Evolutionary conservation across 2,888 invertebrate species (phyloP).

Genomic region (Chaitophorus viminalis): DNA sequence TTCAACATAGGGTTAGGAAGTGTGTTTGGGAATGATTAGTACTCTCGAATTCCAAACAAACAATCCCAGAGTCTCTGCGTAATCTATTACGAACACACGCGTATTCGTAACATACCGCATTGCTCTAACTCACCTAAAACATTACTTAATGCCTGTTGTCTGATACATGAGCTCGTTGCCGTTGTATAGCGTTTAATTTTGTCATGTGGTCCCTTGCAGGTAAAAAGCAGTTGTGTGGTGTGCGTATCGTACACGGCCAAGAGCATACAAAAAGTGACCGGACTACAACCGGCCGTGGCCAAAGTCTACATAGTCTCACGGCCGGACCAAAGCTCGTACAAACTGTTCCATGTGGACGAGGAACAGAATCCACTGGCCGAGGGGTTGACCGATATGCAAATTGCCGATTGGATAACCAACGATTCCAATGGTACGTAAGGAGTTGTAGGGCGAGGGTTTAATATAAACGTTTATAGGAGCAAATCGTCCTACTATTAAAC

Average conservation of each 20-base stretch:
- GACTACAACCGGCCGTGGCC: slow-evolving; percentile 74
- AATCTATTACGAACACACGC: too few relatives aligned
- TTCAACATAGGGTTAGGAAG: neutral
- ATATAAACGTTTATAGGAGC: too few relatives aligned
- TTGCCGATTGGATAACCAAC: slow-evolving; percentile 55
- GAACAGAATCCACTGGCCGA: slow-evolving; percentile 52
- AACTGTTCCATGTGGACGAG: slow-evolving; percentile 71
- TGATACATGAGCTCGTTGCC: too few relatives aligned
- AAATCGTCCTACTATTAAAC: neutral
- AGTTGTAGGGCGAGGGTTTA: neutral
- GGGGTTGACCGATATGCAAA: slow-evolving; percentile 46
- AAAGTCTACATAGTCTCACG: slow-evolving; percentile 74
- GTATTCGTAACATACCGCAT: too few relatives aligned
- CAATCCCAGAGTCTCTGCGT: too few relatives aligned
- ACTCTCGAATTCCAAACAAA: too few relatives aligned
- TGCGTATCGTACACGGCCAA: slow-evolving; percentile 74
- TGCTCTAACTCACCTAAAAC: too few relatives aligned
- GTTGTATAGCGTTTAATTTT: neutral
- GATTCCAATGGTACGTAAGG: slow-evolving; percentile 27
- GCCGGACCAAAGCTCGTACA: slow-evolving; percentile 74
- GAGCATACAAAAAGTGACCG: slow-evolving; percentile 73
- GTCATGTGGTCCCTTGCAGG: slow-evolving; percentile 67
- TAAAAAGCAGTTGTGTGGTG: slow-evolving; percentile 73
- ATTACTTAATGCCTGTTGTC: too few relatives aligned
- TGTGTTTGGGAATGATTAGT: neutral